Evolutionary conservation across 1,140 invertebrate species (phyloP), one percentile per base, ranked within the genome.

Genomic region (Leptopilina boulardi): DNA sequence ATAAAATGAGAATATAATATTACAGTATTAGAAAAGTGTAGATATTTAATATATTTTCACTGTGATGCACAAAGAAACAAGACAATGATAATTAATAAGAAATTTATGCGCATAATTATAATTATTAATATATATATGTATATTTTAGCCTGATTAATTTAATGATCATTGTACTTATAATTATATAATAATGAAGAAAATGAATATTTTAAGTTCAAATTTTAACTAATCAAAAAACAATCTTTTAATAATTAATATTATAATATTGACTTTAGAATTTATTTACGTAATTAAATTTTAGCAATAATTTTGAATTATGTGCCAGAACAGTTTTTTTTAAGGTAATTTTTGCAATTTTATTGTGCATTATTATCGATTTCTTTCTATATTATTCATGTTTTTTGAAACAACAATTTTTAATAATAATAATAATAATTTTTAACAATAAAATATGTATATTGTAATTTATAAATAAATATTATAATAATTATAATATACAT

Each of bases 11-110:
- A 59, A 26, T n/a, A n/a, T 21, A 59, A 15, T 59, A 59, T 30
- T 23, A 21, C 56, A 59, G 56, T 59, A 59, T 59, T 59, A 59
- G 56, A 59, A 23, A 59, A 59, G 11, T 59, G 3, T 26, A 59
- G 19, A 23, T 59, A 15, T 23, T 10, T 59, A 54, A 23, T 38
- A 38, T 38, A 44, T n/a, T 56, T 56, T 21, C 54, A 19, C 54
- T 56, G 54, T 56, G 54, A 56, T 26, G 54, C 54, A 13, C 0
- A 23, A 10, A 66, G 23, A 51, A 9, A 3, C 47, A 18, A n/a
- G n/a, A 18, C n/a, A 51, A 51, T 51, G 18, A 51, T 18, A 51
- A 18, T 6, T 66, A 15, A 30, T 66, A 66, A 30, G 26, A 30
- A n/a, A 66, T n/a, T 10, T n/a, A 30, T 30, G 59, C 8, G 26